Conservation (phyloP, 1,140 invertebrate species). For the Drosophila cardini region DNA sequence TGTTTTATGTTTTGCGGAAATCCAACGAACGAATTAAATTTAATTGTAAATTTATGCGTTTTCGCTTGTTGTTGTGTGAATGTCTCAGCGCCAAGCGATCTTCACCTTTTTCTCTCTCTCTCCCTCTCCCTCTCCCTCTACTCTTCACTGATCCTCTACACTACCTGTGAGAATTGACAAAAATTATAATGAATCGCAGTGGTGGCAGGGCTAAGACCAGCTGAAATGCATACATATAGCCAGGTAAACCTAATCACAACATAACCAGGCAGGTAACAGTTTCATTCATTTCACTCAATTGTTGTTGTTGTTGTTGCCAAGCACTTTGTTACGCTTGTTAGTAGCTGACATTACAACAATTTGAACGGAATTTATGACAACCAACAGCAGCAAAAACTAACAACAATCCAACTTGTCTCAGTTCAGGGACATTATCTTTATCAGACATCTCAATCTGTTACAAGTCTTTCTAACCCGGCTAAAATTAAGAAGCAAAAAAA, state of each 20-base stretch:
- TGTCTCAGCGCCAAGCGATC: conserved; percentile 62
- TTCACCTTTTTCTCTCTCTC: conserved; percentile 63
- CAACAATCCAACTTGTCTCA: conserved; percentile 10
- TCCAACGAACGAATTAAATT: conserved; percentile 78
- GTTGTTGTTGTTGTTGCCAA: conserved; percentile 26
- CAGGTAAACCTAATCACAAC: conserved; percentile 73
- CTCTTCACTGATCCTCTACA: conserved; percentile 10
- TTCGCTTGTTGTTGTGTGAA: conserved; percentile 45
- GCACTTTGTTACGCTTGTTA: conserved; percentile 77
- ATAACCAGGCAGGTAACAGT: conserved; percentile 66
- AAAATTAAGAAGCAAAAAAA: conserved; percentile 12
- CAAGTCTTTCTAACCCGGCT: conserved; percentile 19
- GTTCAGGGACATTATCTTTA: conserved; percentile 47
- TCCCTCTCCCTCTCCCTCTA: too few relatives aligned
- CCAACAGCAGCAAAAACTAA: conserved; percentile 26
- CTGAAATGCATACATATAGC: conserved; percentile 56
- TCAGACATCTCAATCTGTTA: conserved; percentile 39
- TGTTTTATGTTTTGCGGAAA: conserved; percentile 64
- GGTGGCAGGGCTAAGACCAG: conserved; percentile 30
- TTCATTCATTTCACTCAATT: conserved; percentile 55
- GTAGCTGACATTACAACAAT: conserved; percentile 70
- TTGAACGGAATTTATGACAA: conserved; percentile 70
- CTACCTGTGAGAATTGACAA: conserved; percentile 77
- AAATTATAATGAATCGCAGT: conserved; percentile 75
- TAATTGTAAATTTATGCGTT: conserved; percentile 81